These are phyloP conservation scores for Tinamus major DNA, from an alignment of 2,797 vertebrate species.

Conservation along the genomic window DNA sequence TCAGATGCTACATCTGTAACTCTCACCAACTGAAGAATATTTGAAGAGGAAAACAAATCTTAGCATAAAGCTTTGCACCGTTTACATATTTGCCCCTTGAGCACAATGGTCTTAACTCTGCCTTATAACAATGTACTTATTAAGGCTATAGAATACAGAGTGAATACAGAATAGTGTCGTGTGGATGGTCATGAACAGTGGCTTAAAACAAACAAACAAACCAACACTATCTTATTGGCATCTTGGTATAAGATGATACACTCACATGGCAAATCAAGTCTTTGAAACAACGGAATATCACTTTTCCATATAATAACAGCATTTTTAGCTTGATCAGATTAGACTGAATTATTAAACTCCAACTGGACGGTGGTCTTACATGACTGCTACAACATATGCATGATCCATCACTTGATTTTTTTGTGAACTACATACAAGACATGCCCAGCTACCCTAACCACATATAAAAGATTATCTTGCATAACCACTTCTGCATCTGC, in stretches of 20 bases:
- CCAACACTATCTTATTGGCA: neutral
- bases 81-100: neutral
- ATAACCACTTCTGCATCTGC: neutral
- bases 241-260: neutral
- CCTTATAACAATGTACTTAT: neutral
- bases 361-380: neutral
- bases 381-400: accelerated
- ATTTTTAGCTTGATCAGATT: neutral
- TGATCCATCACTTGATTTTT: neutral
- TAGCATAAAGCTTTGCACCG: neutral
- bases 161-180: accelerated
- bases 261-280: neutral
- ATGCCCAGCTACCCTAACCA: neutral
- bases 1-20: neutral
- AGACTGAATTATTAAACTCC: neutral
- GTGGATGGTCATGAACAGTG: accelerated
- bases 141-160: neutral
- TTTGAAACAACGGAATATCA: neutral
- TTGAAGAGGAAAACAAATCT: neutral
- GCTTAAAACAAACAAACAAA: neutral
- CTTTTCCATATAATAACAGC: neutral
- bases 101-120: neutral
- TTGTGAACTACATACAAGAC: neutral
- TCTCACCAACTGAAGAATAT: neutral
- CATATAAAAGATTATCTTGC: neutral